Conservation (phyloP, 2,797 vertebrate species). For the Etheostoma perlongum region DNA sequence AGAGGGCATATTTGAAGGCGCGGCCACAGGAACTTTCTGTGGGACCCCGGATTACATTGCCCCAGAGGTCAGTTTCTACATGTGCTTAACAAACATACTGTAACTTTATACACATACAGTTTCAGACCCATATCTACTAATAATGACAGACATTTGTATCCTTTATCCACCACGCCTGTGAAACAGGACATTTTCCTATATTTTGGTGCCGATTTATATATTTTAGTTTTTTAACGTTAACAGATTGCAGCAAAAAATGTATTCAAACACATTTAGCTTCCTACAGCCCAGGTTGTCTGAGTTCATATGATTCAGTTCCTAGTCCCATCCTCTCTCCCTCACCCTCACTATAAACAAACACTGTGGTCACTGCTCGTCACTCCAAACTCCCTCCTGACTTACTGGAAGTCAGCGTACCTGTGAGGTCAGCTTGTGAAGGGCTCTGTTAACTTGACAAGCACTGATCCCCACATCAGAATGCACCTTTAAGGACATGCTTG, state of each 20-base stretch:
- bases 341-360: conserved; percentile 58
- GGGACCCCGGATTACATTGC: conserved; percentile 98
- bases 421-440: conserved; percentile 42
- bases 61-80: conserved; percentile 89
- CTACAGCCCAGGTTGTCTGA: conserved; percentile 32
- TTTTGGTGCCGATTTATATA: not conserved
- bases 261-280: conserved; percentile 15
- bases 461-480: conserved; percentile 33
- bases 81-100: not conserved
- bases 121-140: not conserved
- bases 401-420: conserved; percentile 49
- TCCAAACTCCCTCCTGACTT: conserved; percentile 41
- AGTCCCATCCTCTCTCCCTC: conserved; percentile 45
- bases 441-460: conserved; percentile 29
- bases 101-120: not conserved
- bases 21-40: conserved; percentile 95
- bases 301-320: conserved; percentile 39
- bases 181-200: not conserved
- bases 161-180: conserved; percentile 4
- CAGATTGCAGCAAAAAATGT: conserved; percentile 4
- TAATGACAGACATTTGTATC: not conserved
- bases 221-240: conserved; percentile 8
- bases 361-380: conserved; percentile 31
- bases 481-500: conserved; percentile 29
- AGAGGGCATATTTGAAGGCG: conserved; percentile 91